Percentiles rank a stretch among this genome's conserved stretches.
phyloP scores from a whole-genome alignment of 1,140 invertebrate species.

The Monomorium pharaonis region DNA sequence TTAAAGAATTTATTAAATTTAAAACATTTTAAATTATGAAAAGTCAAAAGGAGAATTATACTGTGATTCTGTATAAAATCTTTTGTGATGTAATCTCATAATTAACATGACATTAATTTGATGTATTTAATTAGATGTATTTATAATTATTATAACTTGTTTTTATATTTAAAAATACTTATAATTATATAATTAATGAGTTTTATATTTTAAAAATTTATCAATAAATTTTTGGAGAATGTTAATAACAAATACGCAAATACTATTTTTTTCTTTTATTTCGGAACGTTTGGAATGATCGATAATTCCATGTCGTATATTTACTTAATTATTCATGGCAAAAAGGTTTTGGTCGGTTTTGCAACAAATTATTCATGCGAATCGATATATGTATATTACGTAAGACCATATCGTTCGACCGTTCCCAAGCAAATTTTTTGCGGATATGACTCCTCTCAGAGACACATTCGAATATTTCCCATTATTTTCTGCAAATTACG shows the following conservation, averaged over 20 bases:
- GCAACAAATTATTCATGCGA: constrained; percentile 33
- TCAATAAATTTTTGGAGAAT: neutral
- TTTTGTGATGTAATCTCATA: neutral
- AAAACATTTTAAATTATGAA: neutral
- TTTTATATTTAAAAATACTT: neutral
- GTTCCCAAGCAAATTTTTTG: neutral
- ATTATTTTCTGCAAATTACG: neutral
- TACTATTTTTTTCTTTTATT: neutral
- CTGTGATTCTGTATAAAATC: neutral
- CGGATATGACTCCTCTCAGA: neutral
- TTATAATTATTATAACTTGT: no score
- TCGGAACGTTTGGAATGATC: neutral
- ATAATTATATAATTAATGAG: neutral
- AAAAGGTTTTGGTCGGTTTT: constrained; percentile 22
- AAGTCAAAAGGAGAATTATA: neutral
- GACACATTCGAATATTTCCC: neutral
- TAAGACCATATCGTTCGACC: constrained; percentile 11
- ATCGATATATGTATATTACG: constrained; percentile 32
- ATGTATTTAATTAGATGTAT: no score
- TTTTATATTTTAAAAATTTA: neutral
- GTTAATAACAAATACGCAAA: neutral
- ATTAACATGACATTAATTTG: neutral
- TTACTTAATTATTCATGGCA: neutral
- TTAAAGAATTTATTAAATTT: neutral
- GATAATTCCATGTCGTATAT: neutral